phyloP scores from a whole-genome alignment of 2,113 vertebrate species.

The Neopipo cinnamomea region DNA sequence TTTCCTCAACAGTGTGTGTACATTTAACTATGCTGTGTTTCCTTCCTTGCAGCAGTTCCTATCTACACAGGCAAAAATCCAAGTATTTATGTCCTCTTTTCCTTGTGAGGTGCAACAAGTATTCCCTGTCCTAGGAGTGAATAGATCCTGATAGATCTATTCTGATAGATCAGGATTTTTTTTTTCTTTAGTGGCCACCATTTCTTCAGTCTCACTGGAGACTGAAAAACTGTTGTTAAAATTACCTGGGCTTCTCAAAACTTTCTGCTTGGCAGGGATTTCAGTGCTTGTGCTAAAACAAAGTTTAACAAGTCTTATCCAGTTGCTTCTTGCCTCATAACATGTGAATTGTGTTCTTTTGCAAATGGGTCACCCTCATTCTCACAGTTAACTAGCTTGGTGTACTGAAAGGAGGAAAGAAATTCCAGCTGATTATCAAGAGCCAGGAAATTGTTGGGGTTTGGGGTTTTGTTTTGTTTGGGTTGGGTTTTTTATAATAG shows the following conservation, averaged over 20 bases:
- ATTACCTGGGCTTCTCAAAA: neutral
- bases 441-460: neutral
- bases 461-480: too few species aligned
- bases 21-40: neutral
- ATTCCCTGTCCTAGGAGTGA: neutral
- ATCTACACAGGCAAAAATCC: neutral
- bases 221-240: neutral
- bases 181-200: neutral
- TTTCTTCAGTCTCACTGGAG: neutral
- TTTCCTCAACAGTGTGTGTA: neutral
- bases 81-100: neutral
- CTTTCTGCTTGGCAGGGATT: neutral
- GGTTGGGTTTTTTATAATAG: neutral
- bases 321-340: neutral
- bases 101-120: neutral
- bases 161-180: neutral
- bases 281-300: neutral
- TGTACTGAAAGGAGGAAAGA: neutral
- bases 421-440: neutral
- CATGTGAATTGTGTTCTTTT: accelerated
- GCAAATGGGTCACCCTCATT: neutral
- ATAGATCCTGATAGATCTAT: too few species aligned
- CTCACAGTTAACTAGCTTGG: neutral
- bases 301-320: neutral
- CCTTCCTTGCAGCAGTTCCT: neutral